A percentile compares a stretch with the other conserved stretches of the same genome.
phyloP scores from a whole-genome alignment of 2,888 invertebrate genomes.

The Hylaea fasciaria region DNA sequence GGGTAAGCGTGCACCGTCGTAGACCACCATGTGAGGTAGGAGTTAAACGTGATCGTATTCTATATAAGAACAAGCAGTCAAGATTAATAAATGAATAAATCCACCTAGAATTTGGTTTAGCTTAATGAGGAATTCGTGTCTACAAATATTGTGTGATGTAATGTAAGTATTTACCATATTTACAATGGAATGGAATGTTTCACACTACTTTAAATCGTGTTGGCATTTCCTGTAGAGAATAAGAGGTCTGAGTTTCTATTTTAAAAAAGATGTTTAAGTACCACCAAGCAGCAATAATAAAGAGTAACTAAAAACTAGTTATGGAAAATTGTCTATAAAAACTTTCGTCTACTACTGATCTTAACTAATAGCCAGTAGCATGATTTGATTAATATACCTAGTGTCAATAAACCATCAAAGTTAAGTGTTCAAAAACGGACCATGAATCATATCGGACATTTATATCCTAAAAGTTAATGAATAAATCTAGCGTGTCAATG shows the following conservation, averaged over 20 bases:
- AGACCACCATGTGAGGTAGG: too few species aligned
- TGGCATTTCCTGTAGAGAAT: constrained; percentile 13
- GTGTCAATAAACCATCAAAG: constrained; percentile 8
- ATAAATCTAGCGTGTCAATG: constrained; percentile 73
- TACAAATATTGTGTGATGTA: constrained; percentile 18
- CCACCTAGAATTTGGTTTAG: neutral
- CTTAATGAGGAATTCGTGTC: constrained; percentile 13
- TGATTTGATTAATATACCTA: neutral
- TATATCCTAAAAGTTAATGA: constrained; percentile 39
- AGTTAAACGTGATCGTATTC: too few species aligned
- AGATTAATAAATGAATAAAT: too few species aligned
- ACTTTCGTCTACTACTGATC: too few species aligned
- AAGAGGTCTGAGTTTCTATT: constrained; percentile 23
- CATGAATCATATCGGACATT: constrained; percentile 20
- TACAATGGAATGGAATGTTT: constrained; percentile 24
- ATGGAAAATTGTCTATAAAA: too few species aligned
- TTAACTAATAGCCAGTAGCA: too few species aligned
- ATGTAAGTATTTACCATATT: constrained; percentile 20
- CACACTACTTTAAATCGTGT: constrained; percentile 16
- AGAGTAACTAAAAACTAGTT: too few species aligned
- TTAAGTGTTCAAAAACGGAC: neutral
- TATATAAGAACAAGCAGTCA: too few species aligned
- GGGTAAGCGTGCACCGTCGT: too few species aligned
- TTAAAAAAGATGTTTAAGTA: neutral
- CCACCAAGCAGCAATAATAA: too few species aligned